phyloP scores from a whole-genome alignment of 1,140 invertebrate genomes.

The Battus philenor region DNA sequence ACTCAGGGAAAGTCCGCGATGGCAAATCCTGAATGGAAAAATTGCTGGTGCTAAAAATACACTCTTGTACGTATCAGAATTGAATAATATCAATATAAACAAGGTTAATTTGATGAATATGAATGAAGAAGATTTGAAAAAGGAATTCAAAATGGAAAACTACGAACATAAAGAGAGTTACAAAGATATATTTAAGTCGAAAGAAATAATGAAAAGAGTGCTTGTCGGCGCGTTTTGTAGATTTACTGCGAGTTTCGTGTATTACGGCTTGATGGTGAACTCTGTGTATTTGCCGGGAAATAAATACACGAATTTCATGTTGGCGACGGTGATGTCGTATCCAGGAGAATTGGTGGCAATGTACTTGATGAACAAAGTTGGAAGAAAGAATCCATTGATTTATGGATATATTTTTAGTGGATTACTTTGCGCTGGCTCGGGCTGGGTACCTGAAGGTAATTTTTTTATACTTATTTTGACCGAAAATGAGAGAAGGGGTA shows the following conservation, averaged over 20 bases:
- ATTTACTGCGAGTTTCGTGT: conserved; percentile 21
- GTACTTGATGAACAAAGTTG: conserved; percentile 19
- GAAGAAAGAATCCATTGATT: conserved; percentile 20
- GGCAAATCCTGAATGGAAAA: conserved; percentile 84
- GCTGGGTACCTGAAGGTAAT: conserved; percentile 19
- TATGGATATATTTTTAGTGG: conserved; percentile 21
- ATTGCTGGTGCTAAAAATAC: conserved; percentile 78
- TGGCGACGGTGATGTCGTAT: conserved; percentile 21
- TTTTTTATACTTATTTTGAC: too few species aligned
- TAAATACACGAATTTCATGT: conserved; percentile 22
- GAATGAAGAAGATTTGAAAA: conserved; percentile 34
- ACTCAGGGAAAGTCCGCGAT: conserved; percentile 81
- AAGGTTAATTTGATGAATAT: conserved; percentile 31
- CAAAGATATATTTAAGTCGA: conserved; percentile 36
- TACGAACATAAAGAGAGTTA: conserved; percentile 33
- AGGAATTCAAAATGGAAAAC: conserved; percentile 32
- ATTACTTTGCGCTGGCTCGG: conserved; percentile 14
- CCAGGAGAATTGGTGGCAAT: conserved; percentile 21
- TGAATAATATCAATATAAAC: conserved; percentile 75
- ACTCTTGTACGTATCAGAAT: conserved; percentile 76
- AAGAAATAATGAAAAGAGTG: conserved; percentile 43
- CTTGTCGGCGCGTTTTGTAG: conserved; percentile 73
- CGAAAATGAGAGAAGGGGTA: too few species aligned
- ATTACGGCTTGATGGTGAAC: conserved; percentile 24
- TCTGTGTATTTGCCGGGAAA: conserved; percentile 24